These are phyloP conservation scores for Ia io DNA, from an alignment of 2,113 vertebrate genomes.

Conservation along the genomic window DNA sequence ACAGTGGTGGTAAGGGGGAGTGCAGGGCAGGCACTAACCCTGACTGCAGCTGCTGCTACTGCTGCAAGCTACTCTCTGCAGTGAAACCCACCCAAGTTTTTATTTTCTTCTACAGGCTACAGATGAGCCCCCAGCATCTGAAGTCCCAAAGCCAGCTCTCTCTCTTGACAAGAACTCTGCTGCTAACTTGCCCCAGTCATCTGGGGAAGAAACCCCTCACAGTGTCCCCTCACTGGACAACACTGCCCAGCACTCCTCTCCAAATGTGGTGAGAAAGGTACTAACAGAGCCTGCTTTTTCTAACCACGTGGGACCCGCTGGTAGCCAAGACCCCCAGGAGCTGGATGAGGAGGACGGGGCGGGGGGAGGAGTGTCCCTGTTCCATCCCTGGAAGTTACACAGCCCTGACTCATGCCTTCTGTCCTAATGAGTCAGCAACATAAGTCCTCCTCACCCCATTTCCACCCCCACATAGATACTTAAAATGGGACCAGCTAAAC, in stretches of 20 bases:
- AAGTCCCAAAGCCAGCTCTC: slow-evolving; percentile 76
- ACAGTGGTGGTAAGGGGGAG: neutral
- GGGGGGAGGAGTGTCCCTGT: slow-evolving; percentile 14
- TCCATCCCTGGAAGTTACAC: slow-evolving; percentile 32
- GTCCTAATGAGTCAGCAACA: slow-evolving; percentile 39
- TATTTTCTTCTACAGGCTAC: slow-evolving; percentile 76
- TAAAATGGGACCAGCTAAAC: neutral
- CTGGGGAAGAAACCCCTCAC: slow-evolving; percentile 75
- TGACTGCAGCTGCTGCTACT: neutral
- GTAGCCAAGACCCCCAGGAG: neutral
- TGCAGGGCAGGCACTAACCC: neutral
- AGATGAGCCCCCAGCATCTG: slow-evolving; percentile 76
- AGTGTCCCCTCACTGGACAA: slow-evolving; percentile 70
- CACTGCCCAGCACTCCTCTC: slow-evolving; percentile 67
- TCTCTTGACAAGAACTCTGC: slow-evolving; percentile 71
- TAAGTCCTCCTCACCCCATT: neutral
- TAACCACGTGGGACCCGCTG: neutral
- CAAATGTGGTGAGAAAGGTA: slow-evolving; percentile 84
- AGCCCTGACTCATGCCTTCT: slow-evolving; percentile 55
- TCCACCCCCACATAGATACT: neutral
- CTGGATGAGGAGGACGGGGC: neutral
- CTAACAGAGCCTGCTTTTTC: slow-evolving; percentile 26
- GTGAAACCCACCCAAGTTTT: neutral
- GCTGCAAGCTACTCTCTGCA: neutral
- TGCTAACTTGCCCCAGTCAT: slow-evolving; percentile 63